Evolutionary conservation across 1,140 invertebrate species (phyloP), one percentile per base, ranked within the genome.

Genomic region (Laodelphax striatellus): DNA sequence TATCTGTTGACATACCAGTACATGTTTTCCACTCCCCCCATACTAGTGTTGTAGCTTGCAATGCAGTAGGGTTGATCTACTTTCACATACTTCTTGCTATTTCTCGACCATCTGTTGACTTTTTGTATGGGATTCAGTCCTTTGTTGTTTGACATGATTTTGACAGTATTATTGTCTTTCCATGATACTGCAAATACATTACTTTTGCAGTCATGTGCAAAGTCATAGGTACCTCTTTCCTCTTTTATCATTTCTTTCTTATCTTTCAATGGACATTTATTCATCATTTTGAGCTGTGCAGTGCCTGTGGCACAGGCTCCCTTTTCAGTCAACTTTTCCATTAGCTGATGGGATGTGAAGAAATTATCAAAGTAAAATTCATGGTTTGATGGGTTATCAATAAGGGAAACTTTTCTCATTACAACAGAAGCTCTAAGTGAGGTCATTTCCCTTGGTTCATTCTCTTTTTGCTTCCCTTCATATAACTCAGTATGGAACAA

Each of bases 121-220:
- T 55, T 60, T 22, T 57, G 28, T n/a, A 60, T 38, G 5, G 61
- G 55, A 55, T 65, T 52, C 31, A 58, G 28, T 24, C 63, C 63
- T 46, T 65, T 11, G 54, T 24, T 14, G 38, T 64, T 67, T 34
- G 63, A 63, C 28, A 52, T 50, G 17, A 66, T 43, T 55, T 61
- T 60, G 17, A 67, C 63, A 38, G 44, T 50, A 50, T 50, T 62
- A 53, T 65, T 66, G 52, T 67, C 65, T 53, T 60, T 60, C 62
- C 65, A 65, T 50, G 52, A 28, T 17, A 55, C 24, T 55, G 54
- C 54, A 55, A 55, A 31, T 22, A 55, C 24, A 28, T 55, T 13
- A 31, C 4, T 55, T 55, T 24, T 28, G 14, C 13, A 5, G 24
- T 55, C 54, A 55, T 28, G 24, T 31, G 13, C 13, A 31, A 28